A percentile compares a stretch with the other conserved stretches of the same genome.
phyloP scores from a whole-genome alignment of 1,140 invertebrate species.

The Microvelia longipes region DNA sequence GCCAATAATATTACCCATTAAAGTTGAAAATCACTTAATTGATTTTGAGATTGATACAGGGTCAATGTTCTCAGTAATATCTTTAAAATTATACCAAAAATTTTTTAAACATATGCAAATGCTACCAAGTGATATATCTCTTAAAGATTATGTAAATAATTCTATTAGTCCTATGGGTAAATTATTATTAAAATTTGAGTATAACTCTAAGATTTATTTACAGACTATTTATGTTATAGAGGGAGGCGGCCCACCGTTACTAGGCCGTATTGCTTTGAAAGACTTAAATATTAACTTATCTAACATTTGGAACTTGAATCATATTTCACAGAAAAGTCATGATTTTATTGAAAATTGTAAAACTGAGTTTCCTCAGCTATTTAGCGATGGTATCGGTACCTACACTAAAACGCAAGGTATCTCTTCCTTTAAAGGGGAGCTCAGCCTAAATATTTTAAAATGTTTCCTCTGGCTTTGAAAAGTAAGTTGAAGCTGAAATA shows the following conservation, averaged over 20 bases:
- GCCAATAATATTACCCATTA: background rate
- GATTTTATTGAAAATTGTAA: background rate
- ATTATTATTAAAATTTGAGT: background rate
- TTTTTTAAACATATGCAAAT: background rate
- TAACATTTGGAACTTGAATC: background rate
- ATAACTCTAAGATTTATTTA: background rate
- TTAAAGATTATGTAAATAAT: background rate
- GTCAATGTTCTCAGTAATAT: background rate
- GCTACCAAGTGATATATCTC: background rate
- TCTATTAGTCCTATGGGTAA: background rate
- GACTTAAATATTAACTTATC: background rate
- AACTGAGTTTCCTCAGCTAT: background rate
- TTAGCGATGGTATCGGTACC: background rate
- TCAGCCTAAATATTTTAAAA: background rate
- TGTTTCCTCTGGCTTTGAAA: constrained; percentile 1
- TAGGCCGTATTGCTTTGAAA: background rate
- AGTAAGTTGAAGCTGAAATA: constrained; percentile 1
- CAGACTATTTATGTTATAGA: background rate
- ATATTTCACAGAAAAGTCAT: background rate
- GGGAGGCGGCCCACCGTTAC: background rate
- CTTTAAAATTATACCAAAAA: background rate
- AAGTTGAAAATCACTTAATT: background rate
- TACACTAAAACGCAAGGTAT: background rate
- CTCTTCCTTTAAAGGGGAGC: background rate
- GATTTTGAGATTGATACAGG: background rate